These are phyloP conservation scores for Heteronetta atricapilla DNA, from an alignment of 2,113 vertebrate genomes.

Conservation along the genomic window DNA sequence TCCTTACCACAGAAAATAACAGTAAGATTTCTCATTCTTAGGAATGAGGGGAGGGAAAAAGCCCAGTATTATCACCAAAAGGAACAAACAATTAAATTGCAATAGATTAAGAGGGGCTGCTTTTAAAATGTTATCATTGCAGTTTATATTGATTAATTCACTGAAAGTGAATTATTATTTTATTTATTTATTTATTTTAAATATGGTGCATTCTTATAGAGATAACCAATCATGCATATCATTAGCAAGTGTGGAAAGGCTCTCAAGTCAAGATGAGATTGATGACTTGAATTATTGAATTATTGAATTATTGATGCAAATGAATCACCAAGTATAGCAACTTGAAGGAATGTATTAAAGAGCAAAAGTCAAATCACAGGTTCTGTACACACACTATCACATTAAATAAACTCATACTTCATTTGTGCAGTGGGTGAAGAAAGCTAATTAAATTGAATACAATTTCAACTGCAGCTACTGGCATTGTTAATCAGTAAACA, in stretches of 20 bases:
- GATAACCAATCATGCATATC: conserved; percentile 63
- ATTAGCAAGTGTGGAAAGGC: conserved; percentile 55
- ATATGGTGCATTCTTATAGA: conserved; percentile 50
- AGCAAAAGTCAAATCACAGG: conserved; percentile 62
- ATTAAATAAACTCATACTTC: conserved; percentile 71
- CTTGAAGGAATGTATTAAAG: conserved; percentile 64
- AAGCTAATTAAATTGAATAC: conserved; percentile 65
- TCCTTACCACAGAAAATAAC: not conserved
- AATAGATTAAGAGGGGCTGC: not conserved
- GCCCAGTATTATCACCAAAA: not conserved
- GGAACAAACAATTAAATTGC: not conserved
- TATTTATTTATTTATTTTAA: not conserved
- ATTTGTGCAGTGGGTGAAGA: conserved; percentile 52
- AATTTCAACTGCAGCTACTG: conserved; percentile 54
- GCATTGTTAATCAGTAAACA: conserved; percentile 57
- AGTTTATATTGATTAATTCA: conserved; percentile 65
- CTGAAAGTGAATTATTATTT: conserved; percentile 25
- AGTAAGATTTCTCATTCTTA: not conserved
- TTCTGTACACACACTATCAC: not conserved
- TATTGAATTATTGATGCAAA: conserved; percentile 73
- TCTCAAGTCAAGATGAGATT: conserved; percentile 62
- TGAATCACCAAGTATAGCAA: conserved; percentile 52
- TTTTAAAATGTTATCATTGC: conserved; percentile 21
- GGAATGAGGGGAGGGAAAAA: not conserved
- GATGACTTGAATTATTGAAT: conserved; percentile 52